Evolutionary conservation across 2,888 invertebrate species (phyloP).

Genomic region (Odontothrips loti): DNA sequence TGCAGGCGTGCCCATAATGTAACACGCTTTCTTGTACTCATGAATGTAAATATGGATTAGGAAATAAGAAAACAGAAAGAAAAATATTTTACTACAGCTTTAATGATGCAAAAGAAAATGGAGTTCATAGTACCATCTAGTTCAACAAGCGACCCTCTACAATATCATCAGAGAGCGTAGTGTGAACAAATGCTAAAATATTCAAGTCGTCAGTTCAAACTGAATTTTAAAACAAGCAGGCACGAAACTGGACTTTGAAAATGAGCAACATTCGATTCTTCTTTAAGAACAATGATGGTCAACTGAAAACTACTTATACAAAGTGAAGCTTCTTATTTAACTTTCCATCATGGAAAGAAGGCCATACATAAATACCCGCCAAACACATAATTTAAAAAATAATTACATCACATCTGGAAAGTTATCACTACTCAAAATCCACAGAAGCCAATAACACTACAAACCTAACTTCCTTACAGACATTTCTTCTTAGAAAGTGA

Average conservation of each 20-base stretch:
- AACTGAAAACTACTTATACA: background rate
- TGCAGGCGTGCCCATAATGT: too few relatives aligned
- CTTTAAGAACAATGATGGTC: too few relatives aligned
- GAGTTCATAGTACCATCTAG: background rate
- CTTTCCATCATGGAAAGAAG: background rate
- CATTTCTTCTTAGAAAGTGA: background rate
- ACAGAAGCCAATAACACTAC: background rate
- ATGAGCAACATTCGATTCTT: background rate
- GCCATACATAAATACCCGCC: background rate
- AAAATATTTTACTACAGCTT: background rate
- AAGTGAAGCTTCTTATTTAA: background rate
- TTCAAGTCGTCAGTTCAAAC: background rate
- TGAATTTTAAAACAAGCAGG: background rate
- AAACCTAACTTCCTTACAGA: background rate
- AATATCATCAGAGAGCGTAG: background rate
- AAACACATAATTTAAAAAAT: background rate
- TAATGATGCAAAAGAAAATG: background rate
- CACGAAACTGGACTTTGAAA: background rate
- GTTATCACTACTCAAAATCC: constrained; percentile 3
- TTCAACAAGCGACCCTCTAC: background rate
- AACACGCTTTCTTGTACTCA: too few relatives aligned
- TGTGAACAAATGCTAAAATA: background rate
- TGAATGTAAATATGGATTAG: too few relatives aligned
- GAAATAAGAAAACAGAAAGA: background rate
- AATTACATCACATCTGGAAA: background rate